phyloP scores from a whole-genome alignment of 2,113 vertebrate genomes.

The Platichthys flesus region DNA sequence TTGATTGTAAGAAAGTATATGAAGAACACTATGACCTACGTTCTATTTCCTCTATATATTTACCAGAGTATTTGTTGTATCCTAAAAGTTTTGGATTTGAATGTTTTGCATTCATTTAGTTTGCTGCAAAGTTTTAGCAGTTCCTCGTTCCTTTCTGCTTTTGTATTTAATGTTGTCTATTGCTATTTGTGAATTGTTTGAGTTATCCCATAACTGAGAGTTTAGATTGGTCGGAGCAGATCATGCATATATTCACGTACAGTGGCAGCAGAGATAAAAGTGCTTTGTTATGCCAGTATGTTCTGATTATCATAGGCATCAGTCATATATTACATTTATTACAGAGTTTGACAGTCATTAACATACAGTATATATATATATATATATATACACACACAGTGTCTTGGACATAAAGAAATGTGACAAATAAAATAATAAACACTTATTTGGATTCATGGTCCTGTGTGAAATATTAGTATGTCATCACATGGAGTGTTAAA shows the following conservation, averaged over 20 bases:
- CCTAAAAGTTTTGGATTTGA: constrained; percentile 35
- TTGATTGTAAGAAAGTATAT: constrained; percentile 51
- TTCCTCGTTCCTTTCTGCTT: constrained; percentile 14
- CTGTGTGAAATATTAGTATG: constrained; percentile 26
- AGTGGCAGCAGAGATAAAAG: constrained; percentile 37
- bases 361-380: constrained; percentile 38
- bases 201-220: constrained; percentile 31
- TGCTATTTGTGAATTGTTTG: constrained; percentile 46
- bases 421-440: constrained; percentile 54
- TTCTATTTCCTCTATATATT: constrained; percentile 52
- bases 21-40: constrained; percentile 59
- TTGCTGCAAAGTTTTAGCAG: constrained; percentile 23
- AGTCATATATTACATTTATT: constrained; percentile 61
- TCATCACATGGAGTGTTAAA: constrained; percentile 63
- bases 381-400: constrained; percentile 42
- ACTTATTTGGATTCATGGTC: constrained; percentile 42
- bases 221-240: constrained; percentile 40
- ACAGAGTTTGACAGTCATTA: constrained; percentile 55
- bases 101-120: constrained; percentile 60
- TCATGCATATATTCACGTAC: constrained; percentile 33
- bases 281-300: constrained; percentile 27
- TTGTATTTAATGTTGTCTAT: constrained; percentile 53
- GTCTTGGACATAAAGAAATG: constrained; percentile 60
- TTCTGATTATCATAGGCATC: constrained; percentile 40
- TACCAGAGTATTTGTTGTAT: constrained; percentile 52